Conservation (phyloP, 2,797 vertebrate species). For the Pangasius mekongensis region DNA sequence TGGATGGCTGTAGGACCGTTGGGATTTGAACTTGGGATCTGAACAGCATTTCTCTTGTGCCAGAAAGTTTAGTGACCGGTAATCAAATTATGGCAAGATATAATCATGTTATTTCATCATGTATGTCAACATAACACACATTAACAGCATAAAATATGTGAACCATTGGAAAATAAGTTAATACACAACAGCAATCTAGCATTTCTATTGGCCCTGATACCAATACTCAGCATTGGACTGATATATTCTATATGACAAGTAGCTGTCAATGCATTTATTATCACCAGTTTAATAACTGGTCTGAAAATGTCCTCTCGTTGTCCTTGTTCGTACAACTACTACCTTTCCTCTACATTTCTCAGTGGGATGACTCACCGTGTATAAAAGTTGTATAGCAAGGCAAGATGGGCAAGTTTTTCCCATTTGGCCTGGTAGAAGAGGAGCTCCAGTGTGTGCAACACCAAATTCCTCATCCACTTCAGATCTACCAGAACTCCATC, state of each 20-base stretch:
- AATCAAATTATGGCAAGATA: background rate
- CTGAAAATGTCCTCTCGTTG: background rate
- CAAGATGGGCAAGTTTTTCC: slow-evolving; percentile 87
- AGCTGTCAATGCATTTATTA: background rate
- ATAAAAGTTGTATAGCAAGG: slow-evolving; percentile 85
- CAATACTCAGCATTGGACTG: background rate
- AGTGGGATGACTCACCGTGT: slow-evolving; percentile 77
- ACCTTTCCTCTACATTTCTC: background rate
- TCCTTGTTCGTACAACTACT: background rate
- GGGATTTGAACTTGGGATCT: background rate
- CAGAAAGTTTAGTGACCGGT: background rate
- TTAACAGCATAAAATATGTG: slow-evolving; percentile 3
- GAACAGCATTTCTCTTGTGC: background rate
- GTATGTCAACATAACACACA: background rate
- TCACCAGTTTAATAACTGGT: background rate
- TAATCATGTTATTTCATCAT: background rate
- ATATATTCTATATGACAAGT: background rate
- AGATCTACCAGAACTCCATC: slow-evolving; percentile 82
- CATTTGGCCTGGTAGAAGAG: slow-evolving; percentile 85
- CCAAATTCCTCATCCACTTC: slow-evolving; percentile 81
- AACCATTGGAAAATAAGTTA: background rate
- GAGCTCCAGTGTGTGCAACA: slow-evolving; percentile 84
- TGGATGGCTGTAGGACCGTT: background rate
- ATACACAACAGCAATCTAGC: background rate
- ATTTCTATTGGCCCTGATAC: background rate